Percentiles rank a stretch among this genome's conserved stretches.
Conservation (phyloP, 2,113 vertebrate species). For the Myrmecobius fasciatus region DNA sequence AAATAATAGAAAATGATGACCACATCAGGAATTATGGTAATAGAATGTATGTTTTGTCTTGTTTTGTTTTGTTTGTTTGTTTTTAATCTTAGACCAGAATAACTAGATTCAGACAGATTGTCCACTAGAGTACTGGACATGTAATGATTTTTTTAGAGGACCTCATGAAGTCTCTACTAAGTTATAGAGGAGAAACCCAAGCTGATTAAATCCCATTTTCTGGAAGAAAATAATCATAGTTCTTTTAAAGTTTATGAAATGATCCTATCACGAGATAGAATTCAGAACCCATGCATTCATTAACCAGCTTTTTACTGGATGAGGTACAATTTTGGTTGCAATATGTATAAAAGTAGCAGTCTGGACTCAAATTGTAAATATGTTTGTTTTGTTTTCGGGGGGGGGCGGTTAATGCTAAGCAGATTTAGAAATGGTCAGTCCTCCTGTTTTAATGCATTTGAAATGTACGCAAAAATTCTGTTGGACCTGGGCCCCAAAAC, state of each 20-base stretch:
- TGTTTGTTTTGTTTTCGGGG: conserved; percentile 63
- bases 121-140: background rate
- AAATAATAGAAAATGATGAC: no score
- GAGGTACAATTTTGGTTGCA: background rate
- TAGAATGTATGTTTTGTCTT: no score
- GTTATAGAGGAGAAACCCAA: background rate
- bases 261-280: conserved; percentile 58
- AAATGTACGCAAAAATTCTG: conserved; percentile 49
- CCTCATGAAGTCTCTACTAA: background rate
- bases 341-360: background rate
- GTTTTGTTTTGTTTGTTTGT: no score
- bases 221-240: conserved; percentile 31
- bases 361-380: conserved; percentile 44
- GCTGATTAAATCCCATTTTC: background rate
- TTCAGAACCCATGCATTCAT: background rate
- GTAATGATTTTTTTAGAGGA: background rate
- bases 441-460: conserved; percentile 58
- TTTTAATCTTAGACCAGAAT: background rate
- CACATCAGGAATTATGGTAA: no score
- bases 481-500: conserved; percentile 51
- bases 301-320: background rate
- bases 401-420: conserved; percentile 3
- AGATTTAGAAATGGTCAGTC: conserved; percentile 60
- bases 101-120: background rate
- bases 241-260: conserved; percentile 8